Evolutionary conservation across 2,797 vertebrate species (phyloP), one percentile per base, ranked within the genome.

Genomic region (Xenops minutus): DNA sequence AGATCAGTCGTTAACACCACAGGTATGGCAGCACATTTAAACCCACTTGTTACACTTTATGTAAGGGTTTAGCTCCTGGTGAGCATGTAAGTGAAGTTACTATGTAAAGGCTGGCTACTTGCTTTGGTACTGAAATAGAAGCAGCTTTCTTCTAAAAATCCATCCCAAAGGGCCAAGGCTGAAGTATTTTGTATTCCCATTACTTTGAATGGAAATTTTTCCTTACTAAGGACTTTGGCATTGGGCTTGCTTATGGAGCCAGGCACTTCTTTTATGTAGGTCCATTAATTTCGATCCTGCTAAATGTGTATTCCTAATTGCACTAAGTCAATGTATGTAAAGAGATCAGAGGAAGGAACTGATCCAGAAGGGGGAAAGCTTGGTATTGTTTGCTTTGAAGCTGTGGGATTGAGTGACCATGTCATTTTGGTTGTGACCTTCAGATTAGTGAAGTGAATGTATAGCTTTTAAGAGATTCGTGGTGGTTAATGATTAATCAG

Each of bases 401-500:
- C 51, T 76, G 41, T 88, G 66, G 69, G 56, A 90, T 63, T 92
- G 92, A 94, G 87, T 79, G 85, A 41, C 85, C 34, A 9, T 76
- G 48, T 97, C 63, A 72, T 95, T 81, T 94, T 67, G 91, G 63
- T 63, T 77, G 72, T 93, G 96, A 86, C 95, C 92, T 93, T 88
- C 55, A 58, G n/a, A 58, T 48, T 81, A 56, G 72, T 94, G 6
- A 85, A 86, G 62, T 54, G 69, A 77, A 94, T 64, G 41, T 88
- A 54, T 58, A 79, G 46, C 69, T 96, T 93, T 96, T 93, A 96
- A 80, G 59, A 92, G 75, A 59, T 88, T 83, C 2, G 3, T 85
- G 89, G 36, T 51, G 92, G 95, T 92, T 91, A 64, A 83, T 95
- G 96, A 96, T 96, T 97, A 93, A 97, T 96, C 77, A 51, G 22